These are phyloP conservation scores for Himantopus leucocephalus DNA, from an alignment of 2,113 vertebrate genomes.

Conservation along the genomic window DNA sequence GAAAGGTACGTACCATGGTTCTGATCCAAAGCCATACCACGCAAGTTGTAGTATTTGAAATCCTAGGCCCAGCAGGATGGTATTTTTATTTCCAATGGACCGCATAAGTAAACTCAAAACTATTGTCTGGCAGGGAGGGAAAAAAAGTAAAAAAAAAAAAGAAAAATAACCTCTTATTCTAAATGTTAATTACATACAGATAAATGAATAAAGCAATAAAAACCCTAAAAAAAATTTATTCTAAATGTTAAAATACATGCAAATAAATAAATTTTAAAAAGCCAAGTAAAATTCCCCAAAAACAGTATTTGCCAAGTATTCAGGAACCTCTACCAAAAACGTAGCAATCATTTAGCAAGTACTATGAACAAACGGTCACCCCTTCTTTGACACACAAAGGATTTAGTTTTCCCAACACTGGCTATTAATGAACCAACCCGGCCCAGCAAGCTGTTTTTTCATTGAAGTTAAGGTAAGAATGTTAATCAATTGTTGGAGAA, in stretches of 20 bases:
- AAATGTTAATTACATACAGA: neutral
- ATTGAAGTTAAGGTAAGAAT: neutral
- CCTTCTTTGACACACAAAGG: neutral
- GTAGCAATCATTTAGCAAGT: fast-evolving
- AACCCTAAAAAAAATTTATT: neutral
- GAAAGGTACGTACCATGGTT: slow-evolving; percentile 79
- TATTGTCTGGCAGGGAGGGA: slow-evolving; percentile 74
- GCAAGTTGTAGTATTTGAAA: slow-evolving; percentile 88
- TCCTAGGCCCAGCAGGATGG: slow-evolving; percentile 85
- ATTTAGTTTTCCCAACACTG: neutral
- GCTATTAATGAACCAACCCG: neutral
- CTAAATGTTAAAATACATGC: neutral
- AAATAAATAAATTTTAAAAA: neutral
- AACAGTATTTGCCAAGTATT: neutral
- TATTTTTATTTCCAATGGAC: slow-evolving; percentile 91
- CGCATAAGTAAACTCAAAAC: slow-evolving; percentile 89
- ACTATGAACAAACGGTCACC: neutral
- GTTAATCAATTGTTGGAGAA: neutral
- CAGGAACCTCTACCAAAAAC: neutral
- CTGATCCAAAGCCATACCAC: slow-evolving; percentile 88
- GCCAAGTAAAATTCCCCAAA: neutral
- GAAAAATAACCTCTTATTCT: neutral
- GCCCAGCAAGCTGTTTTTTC: neutral
- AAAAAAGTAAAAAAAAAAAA: neutral
- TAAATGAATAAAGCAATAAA: neutral